Evolutionary conservation across 2,113 vertebrate genomes (phyloP).

Genomic region (Austrofundulus limnaeus): DNA sequence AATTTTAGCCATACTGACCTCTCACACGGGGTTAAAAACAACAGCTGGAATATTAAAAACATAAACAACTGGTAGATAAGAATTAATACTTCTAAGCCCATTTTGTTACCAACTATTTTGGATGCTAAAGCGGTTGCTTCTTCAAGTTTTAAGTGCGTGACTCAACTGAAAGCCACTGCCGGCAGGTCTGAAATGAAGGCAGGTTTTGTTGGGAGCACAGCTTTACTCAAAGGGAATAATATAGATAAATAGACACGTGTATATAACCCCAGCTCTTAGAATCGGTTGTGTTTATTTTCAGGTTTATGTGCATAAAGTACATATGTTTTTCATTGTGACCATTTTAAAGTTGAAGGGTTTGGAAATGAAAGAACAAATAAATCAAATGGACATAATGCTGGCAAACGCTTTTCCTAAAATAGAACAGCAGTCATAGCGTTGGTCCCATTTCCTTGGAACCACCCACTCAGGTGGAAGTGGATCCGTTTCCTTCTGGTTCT

Average conservation of each 20-base stretch:
- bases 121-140: background rate
- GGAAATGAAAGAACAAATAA: conserved; percentile 33
- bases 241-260: conserved; percentile 46
- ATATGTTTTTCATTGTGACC: conserved; percentile 35
- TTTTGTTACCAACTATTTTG: too few relatives aligned
- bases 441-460: conserved; percentile 39
- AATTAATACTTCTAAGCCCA: too few relatives aligned
- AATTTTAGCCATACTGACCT: conserved; percentile 44
- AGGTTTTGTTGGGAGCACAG: conserved; percentile 41
- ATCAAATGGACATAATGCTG: background rate
- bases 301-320: conserved; percentile 38
- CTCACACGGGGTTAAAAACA: conserved; percentile 32
- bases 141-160: conserved; percentile 26
- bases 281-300: conserved; percentile 17
- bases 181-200: conserved; percentile 40
- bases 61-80: conserved; percentile 2
- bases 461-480: conserved; percentile 54
- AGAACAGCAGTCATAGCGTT: conserved; percentile 26
- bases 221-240: conserved; percentile 66
- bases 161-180: conserved; percentile 32
- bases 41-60: conserved; percentile 37
- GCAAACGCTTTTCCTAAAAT: conserved; percentile 13
- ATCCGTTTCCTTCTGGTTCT: conserved; percentile 56
- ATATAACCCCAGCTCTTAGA: conserved; percentile 46
- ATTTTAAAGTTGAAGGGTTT: conserved; percentile 51